Evolutionary conservation across 2,888 invertebrate species (phyloP).

Genomic region (Vanessa cardui): DNA sequence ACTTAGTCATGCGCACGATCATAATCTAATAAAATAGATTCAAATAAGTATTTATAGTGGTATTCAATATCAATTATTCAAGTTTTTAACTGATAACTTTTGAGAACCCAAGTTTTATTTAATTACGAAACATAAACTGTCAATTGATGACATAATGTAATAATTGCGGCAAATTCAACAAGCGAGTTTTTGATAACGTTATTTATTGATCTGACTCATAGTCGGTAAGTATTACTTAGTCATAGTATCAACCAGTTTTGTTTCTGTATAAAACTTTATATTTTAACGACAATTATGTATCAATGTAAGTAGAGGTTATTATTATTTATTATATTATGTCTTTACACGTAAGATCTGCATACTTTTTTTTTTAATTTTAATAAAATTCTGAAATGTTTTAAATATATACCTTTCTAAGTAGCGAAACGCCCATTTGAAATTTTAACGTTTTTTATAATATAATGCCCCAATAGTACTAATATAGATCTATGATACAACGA

Average conservation of each 20-base stretch:
- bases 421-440: too few species aligned
- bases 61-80: not conserved
- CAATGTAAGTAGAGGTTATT: too few species aligned
- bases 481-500: too few species aligned
- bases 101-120: not conserved
- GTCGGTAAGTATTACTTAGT: slow-evolving; percentile 15
- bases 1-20: slow-evolving; percentile 14
- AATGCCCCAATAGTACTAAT: too few species aligned
- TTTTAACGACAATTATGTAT: not conserved
- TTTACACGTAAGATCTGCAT: too few species aligned
- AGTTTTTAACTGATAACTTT: slow-evolving; percentile 8
- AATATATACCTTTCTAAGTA: too few species aligned
- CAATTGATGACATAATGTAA: slow-evolving; percentile 10
- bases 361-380: too few species aligned
- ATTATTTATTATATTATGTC: too few species aligned
- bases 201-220: slow-evolving; percentile 28
- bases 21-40: not conserved
- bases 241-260: slow-evolving; percentile 9
- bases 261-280: not conserved
- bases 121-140: slow-evolving; percentile 5
- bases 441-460: too few species aligned
- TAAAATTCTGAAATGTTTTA: too few species aligned
- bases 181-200: slow-evolving; percentile 22
- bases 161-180: slow-evolving; percentile 34
- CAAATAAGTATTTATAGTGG: not conserved